Conservation (phyloP, 2,797 vertebrate species). For the Sphenodon punctatus region DNA sequence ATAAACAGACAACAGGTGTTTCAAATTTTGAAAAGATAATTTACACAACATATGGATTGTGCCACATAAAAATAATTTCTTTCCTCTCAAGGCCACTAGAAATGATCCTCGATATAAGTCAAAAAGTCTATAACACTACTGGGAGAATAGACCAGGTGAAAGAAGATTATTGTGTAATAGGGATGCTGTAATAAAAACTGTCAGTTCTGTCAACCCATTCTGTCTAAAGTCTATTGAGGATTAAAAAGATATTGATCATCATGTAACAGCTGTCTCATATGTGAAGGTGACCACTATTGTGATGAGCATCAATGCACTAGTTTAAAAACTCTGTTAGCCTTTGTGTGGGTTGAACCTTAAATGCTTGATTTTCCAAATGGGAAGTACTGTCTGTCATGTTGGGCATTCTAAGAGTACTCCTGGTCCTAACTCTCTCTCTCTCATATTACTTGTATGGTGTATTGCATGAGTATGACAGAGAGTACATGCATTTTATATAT, state of each 20-base stretch:
- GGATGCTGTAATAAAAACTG: slow-evolving; percentile 80
- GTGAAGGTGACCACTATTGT: slow-evolving; percentile 54
- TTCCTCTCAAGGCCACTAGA: slow-evolving; percentile 48
- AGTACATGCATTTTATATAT: too few relatives aligned
- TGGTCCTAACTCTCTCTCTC: background rate
- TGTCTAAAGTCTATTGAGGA: slow-evolving; percentile 69
- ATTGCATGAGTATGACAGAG: background rate
- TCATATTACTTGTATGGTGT: background rate
- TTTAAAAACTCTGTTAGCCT: slow-evolving; percentile 40
- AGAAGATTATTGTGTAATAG: slow-evolving; percentile 79
- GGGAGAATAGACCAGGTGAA: slow-evolving; percentile 72
- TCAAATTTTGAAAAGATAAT: slow-evolving; percentile 52
- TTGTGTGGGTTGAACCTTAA: slow-evolving; percentile 47
- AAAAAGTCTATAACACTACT: slow-evolving; percentile 67
- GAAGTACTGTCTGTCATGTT: background rate
- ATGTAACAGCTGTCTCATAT: slow-evolving; percentile 68
- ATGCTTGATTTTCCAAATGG: slow-evolving; percentile 34
- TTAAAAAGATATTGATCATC: slow-evolving; percentile 73
- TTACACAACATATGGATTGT: slow-evolving; percentile 22
- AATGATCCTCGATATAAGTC: slow-evolving; percentile 61
- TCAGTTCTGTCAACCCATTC: slow-evolving; percentile 77
- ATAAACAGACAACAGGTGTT: slow-evolving; percentile 60
- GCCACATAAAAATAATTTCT: slow-evolving; percentile 52
- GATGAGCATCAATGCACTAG: slow-evolving; percentile 7
- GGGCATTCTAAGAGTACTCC: background rate